Percentiles rank a stretch among this genome's conserved stretches.
phyloP scores from a whole-genome alignment of 1,140 invertebrate genomes.

The Rhynchophorus ferrugineus region DNA sequence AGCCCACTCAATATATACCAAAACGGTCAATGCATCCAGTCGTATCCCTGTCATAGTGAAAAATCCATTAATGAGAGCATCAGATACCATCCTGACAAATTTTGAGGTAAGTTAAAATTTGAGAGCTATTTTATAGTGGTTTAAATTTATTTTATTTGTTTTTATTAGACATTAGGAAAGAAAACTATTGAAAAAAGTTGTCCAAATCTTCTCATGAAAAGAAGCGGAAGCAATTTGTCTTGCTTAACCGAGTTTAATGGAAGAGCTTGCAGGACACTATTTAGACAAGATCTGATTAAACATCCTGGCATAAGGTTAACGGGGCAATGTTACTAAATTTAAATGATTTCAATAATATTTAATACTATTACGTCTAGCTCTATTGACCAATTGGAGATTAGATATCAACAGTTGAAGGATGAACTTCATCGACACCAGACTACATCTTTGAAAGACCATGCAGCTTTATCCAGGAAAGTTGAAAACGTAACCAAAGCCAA shows the following conservation, averaged over 20 bases:
- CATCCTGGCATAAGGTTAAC: not conserved
- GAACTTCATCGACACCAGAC: slow-evolving; percentile 24
- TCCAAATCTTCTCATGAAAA: slow-evolving; percentile 15
- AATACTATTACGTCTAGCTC: slow-evolving; percentile 5
- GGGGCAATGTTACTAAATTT: not conserved
- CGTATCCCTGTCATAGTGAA: slow-evolving; percentile 11
- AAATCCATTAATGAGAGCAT: slow-evolving; percentile 1
- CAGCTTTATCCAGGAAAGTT: slow-evolving; percentile 24
- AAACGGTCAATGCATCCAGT: not conserved
- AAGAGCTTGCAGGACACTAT: slow-evolving; percentile 11
- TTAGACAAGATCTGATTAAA: slow-evolving; percentile 6
- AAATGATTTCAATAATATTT: not conserved
- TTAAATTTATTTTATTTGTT: not conserved
- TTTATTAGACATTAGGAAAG: not conserved
- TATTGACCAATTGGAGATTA: slow-evolving; percentile 7
- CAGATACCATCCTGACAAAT: slow-evolving; percentile 5
- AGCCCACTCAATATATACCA: not conserved
- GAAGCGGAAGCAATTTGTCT: slow-evolving; percentile 13
- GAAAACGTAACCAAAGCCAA: slow-evolving; percentile 27
- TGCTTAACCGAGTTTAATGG: slow-evolving; percentile 4
- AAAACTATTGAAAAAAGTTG: slow-evolving; percentile 14
- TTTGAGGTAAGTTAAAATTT: not conserved
- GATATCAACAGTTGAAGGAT: slow-evolving; percentile 11
- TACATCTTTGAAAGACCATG: slow-evolving; percentile 29
- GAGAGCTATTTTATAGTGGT: not conserved